These are phyloP conservation scores for Poecilia wingei DNA, from an alignment of 2,797 vertebrate species.

Conservation along the genomic window DNA sequence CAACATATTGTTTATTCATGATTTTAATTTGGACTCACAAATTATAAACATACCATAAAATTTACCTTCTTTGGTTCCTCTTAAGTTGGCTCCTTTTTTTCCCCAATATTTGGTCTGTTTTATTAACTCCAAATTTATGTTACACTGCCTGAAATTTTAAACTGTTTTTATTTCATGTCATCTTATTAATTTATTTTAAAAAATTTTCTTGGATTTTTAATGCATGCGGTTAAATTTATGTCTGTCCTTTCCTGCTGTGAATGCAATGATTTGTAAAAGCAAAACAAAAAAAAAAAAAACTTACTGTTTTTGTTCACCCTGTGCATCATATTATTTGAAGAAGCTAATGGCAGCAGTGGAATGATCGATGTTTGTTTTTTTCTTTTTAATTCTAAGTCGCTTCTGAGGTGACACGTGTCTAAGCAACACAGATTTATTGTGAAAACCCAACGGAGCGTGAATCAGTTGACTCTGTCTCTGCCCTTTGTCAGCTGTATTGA, in stretches of 20 bases:
- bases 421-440: slow-evolving; percentile 2
- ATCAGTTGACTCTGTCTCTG: slow-evolving; percentile 13
- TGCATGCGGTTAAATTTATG: not conserved
- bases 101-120: slow-evolving; percentile 23
- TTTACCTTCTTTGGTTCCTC: slow-evolving; percentile 15
- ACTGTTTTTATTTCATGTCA: not conserved
- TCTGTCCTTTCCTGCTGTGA: slow-evolving; percentile 6
- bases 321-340: not conserved
- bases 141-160: not conserved
- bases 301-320: not conserved
- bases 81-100: not conserved
- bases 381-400: not conserved
- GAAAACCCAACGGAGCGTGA: slow-evolving; percentile 10
- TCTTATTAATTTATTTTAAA: not conserved
- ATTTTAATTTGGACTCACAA: not conserved
- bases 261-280: not conserved
- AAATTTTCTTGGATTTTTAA: not conserved
- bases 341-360: not conserved
- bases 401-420: slow-evolving; percentile 3
- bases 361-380: slow-evolving; percentile 2
- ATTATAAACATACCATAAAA: slow-evolving; percentile 13
- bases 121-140: not conserved
- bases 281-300: too few species aligned
- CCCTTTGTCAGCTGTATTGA: slow-evolving; percentile 39
- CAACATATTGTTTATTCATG: not conserved